A percentile compares a stretch with the other conserved stretches of the same genome.
Evolutionary conservation across 2,113 vertebrate species (phyloP).

Genomic region (Heteronetta atricapilla): DNA sequence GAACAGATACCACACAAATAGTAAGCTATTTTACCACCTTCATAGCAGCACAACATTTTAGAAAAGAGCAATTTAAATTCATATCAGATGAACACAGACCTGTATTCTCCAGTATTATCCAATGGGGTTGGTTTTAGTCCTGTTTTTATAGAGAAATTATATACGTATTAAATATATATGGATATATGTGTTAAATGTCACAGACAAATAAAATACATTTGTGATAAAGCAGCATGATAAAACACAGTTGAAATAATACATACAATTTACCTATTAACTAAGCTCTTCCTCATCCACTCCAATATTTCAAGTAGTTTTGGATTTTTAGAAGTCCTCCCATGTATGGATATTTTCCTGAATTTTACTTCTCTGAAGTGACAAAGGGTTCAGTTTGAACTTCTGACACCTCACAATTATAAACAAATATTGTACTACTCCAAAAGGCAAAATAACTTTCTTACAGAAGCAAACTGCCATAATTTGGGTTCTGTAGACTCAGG

Average conservation of each 20-base stretch:
- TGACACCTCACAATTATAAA: not conserved
- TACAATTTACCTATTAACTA: not conserved
- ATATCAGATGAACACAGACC: not conserved
- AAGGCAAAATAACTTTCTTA: not conserved
- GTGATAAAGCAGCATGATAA: not conserved
- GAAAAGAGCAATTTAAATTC: not conserved
- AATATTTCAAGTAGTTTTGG: not conserved
- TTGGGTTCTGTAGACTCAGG: not conserved
- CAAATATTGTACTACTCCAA: not conserved
- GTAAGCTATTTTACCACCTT: not conserved
- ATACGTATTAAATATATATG: not conserved
- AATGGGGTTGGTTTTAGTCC: not conserved
- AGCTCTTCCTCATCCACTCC: not conserved
- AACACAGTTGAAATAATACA: not conserved
- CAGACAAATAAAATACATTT: not conserved
- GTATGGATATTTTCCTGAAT: not conserved
- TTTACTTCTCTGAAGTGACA: not conserved
- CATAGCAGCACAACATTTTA: not conserved
- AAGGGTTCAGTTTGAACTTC: not conserved
- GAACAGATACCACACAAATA: not conserved
- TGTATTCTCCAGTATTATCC: not conserved
- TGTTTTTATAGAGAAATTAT: not conserved
- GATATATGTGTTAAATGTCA: not conserved
- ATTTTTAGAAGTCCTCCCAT: not conserved
- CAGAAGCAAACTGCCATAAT: not conserved